These are phyloP conservation scores for Ageneiosus marmoratus DNA, from an alignment of 2,113 vertebrate species.

Conservation along the genomic window DNA sequence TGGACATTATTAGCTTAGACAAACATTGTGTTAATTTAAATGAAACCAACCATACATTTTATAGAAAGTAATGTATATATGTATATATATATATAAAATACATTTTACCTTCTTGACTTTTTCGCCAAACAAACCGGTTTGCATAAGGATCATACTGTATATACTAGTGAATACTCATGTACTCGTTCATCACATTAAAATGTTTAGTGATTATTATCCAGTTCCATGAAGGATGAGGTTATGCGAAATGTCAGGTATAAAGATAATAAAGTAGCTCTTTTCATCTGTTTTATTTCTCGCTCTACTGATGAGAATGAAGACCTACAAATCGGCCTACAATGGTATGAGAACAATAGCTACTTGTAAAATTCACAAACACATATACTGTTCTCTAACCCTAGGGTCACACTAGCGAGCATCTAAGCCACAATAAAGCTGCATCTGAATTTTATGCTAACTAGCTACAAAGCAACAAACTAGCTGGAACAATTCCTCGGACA, in stretches of 20 bases:
- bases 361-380: slow-evolving; percentile 18
- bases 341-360: not conserved
- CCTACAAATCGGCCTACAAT: not conserved
- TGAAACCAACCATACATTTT: not conserved
- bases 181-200: not conserved
- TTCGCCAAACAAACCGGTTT: not conserved
- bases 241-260: not conserved
- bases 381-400: not conserved
- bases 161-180: not conserved
- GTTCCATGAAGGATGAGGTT: not conserved
- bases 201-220: not conserved
- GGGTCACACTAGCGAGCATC: not conserved
- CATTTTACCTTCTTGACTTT: too few relatives aligned
- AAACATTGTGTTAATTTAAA: not conserved
- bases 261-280: not conserved
- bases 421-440: not conserved
- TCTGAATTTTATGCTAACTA: not conserved
- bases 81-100: too few relatives aligned
- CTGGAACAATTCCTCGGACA: not conserved
- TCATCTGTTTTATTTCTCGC: not conserved
- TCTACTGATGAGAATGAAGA: not conserved
- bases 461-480: not conserved
- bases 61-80: too few relatives aligned
- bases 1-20: not conserved
- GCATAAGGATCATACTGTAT: not conserved